Evolutionary conservation across 2,888 invertebrate species (phyloP).

Genomic region (Rhopalosiphum nymphaeae): DNA sequence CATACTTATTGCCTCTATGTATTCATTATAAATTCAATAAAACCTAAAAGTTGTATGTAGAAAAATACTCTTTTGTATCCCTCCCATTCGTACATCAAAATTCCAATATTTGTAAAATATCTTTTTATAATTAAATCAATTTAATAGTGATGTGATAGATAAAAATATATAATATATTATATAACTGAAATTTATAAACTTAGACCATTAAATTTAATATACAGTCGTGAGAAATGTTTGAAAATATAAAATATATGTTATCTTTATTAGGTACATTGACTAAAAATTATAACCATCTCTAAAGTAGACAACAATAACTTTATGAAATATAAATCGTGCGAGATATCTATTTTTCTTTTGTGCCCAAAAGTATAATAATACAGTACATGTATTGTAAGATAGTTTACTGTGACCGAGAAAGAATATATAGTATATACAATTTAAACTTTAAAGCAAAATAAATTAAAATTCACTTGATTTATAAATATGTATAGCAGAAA

Average conservation of each 20-base stretch:
- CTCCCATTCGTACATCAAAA: background rate
- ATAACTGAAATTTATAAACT: no score
- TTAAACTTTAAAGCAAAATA: background rate
- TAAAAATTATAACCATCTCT: background rate
- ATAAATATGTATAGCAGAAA: background rate
- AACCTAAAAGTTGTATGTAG: background rate
- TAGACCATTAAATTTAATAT: background rate
- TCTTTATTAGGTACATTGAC: background rate
- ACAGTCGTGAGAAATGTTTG: background rate
- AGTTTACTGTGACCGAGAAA: background rate
- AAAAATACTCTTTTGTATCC: background rate
- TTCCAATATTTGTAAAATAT: background rate
- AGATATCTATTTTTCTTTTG: background rate
- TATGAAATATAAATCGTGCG: background rate
- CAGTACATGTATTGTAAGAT: background rate
- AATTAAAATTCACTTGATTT: conserved; percentile 7
- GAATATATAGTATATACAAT: background rate
- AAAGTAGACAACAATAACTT: background rate
- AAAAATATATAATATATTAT: background rate
- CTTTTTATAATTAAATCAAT: background rate
- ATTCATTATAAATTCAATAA: background rate
- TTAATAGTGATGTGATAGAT: background rate
- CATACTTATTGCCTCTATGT: background rate
- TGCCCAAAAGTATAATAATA: background rate
- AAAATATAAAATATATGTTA: background rate